A percentile compares a stretch with the other conserved stretches of the same genome.
phyloP scores from a whole-genome alignment of 2,797 vertebrate species.

The Sebastes iracundus region DNA sequence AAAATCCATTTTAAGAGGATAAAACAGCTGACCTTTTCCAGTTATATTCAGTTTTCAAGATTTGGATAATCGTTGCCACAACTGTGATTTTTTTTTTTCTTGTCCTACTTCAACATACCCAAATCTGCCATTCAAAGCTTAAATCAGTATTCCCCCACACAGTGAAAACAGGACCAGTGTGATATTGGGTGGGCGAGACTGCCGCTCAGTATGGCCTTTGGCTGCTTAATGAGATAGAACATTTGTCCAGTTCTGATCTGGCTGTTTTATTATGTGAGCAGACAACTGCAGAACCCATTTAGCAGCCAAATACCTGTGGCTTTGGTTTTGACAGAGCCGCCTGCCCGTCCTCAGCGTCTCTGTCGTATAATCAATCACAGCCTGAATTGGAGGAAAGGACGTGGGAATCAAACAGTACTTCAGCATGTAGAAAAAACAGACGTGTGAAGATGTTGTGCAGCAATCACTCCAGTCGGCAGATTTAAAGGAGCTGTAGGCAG shows the following conservation, averaged over 20 bases:
- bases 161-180: conserved; percentile 3
- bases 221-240: conserved; percentile 70
- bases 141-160: not conserved
- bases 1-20: not conserved
- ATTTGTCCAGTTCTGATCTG: conserved; percentile 63
- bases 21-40: not conserved
- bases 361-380: conserved; percentile 47
- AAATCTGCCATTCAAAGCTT: conserved; percentile 3
- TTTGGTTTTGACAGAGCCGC: conserved; percentile 59
- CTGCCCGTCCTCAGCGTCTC: conserved; percentile 17
- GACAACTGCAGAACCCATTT: conserved; percentile 61
- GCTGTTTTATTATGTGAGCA: conserved; percentile 65
- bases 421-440: not conserved
- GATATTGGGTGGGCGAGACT: conserved; percentile 37
- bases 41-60: not conserved
- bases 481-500: not conserved
- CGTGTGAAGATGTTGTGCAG: not conserved
- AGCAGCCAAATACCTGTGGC: conserved; percentile 69
- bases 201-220: conserved; percentile 55
- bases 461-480: not conserved
- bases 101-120: too few species aligned
- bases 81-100: not conserved
- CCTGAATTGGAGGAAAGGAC: not conserved
- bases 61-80: not conserved
- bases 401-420: not conserved